Evolutionary conservation across 2,797 vertebrate species (phyloP).

Genomic region (Sebastolobus alascanus): DNA sequence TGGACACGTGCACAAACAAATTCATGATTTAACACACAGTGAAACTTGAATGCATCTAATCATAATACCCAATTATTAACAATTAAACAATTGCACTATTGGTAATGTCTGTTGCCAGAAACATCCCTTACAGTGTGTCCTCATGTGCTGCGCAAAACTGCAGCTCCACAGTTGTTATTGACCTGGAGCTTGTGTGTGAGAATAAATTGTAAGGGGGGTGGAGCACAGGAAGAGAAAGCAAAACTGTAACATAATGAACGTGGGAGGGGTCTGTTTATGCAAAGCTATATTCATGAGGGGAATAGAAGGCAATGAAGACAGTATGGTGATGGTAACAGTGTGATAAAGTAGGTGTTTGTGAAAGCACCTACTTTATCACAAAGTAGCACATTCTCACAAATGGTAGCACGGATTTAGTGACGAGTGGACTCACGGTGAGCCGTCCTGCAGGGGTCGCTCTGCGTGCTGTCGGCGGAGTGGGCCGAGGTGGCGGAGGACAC

Average conservation of each 20-base stretch:
- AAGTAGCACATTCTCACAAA: neutral
- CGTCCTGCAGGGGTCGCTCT: conserved; percentile 88
- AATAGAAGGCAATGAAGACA: conserved; percentile 41
- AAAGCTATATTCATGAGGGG: conserved; percentile 60
- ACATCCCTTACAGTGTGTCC: neutral
- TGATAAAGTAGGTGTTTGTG: conserved; percentile 1
- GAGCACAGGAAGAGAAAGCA: conserved; percentile 64
- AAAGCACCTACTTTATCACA: neutral
- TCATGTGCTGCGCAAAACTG: neutral
- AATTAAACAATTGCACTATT: neutral
- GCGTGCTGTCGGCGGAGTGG: conserved; percentile 89
- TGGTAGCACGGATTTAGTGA: neutral
- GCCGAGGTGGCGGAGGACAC: conserved; percentile 93
- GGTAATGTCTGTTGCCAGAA: neutral
- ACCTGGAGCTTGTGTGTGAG: conserved; percentile 23
- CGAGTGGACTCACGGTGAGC: conserved; percentile 87
- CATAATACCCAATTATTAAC: neutral
- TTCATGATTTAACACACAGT: neutral
- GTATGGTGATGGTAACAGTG: conserved; percentile 16
- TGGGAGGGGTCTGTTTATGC: conserved; percentile 74
- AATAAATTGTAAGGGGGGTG: conserved; percentile 47
- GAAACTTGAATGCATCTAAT: neutral
- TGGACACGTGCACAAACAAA: neutral
- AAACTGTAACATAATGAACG: conserved; percentile 73
- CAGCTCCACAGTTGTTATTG: conserved; percentile 9